Evolutionary conservation across 2,797 vertebrate species (phyloP).

Genomic region (Phrynocephalus vlangalii): DNA sequence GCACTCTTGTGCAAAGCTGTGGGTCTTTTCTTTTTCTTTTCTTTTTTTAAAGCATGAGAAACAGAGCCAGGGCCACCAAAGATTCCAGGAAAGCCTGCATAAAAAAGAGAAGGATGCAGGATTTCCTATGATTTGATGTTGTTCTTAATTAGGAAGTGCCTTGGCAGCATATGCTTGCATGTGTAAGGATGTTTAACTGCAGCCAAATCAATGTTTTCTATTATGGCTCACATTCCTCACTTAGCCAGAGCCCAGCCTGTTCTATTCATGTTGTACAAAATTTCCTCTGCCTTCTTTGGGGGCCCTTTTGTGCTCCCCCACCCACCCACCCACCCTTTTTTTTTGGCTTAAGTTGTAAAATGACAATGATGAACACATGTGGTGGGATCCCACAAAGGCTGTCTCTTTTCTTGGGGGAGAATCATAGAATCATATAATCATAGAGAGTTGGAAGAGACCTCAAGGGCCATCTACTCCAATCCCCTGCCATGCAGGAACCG

Average conservation of each 20-base stretch:
- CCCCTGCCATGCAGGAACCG: no score
- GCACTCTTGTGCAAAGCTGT: no score
- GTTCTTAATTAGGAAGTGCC: slow-evolving; percentile 87
- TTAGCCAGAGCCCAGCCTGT: slow-evolving; percentile 87
- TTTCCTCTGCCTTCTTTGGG: slow-evolving; percentile 86
- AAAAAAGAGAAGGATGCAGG: slow-evolving; percentile 79
- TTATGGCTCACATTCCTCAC: slow-evolving; percentile 88
- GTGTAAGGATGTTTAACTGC: slow-evolving; percentile 88
- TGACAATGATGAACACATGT: slow-evolving; percentile 70
- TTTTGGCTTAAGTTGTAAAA: slow-evolving; percentile 81
- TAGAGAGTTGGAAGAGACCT: no score
- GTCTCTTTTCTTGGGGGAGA: slow-evolving; percentile 46
- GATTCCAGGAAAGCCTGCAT: slow-evolving; percentile 72
- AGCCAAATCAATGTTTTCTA: slow-evolving; percentile 97
- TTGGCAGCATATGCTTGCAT: slow-evolving; percentile 91
- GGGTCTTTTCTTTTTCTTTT: no score
- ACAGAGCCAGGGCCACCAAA: slow-evolving; percentile 70
- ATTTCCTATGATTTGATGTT: slow-evolving; percentile 91
- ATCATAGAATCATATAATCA: background rate
- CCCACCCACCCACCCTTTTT: accelerated
- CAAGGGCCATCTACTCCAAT: no score
- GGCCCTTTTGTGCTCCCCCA: slow-evolving; percentile 81
- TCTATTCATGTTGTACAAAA: slow-evolving; percentile 87
- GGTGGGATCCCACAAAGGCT: slow-evolving; percentile 72
- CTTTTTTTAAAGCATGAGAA: slow-evolving; percentile 60